phyloP scores from a whole-genome alignment of 1,140 invertebrate species.

The Brachystomella parvula region DNA sequence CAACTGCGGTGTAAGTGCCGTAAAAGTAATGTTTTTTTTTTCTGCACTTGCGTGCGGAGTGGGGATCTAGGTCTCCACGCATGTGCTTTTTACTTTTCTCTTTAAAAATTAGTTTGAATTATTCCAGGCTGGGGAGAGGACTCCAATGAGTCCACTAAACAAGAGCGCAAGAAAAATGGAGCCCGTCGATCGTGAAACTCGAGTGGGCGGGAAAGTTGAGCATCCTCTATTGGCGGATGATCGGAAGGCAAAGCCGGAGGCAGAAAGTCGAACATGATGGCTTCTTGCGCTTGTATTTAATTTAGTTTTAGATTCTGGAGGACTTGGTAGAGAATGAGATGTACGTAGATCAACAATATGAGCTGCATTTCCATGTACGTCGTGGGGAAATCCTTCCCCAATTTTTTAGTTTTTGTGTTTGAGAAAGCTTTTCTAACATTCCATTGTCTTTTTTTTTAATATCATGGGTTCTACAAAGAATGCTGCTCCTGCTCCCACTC shows the following conservation, averaged over 20 bases:
- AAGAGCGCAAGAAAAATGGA: no score
- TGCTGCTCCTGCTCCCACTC: conserved; percentile 74
- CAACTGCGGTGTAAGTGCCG: no score
- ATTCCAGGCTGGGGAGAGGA: no score
- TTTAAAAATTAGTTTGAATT: no score
- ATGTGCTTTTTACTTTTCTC: no score
- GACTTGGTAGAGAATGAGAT: conserved; percentile 68
- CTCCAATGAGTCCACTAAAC: no score
- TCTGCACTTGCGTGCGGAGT: no score
- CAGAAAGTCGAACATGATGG: no score
- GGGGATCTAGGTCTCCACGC: no score
- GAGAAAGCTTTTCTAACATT: neutral
- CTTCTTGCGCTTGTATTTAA: no score
- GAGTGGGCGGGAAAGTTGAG: conserved; percentile 87
- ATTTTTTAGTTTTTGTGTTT: conserved; percentile 47
- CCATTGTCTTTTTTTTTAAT: conserved; percentile 40
- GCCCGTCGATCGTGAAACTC: no score
- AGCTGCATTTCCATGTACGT: conserved; percentile 88
- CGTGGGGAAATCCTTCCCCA: conserved; percentile 80
- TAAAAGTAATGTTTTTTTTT: no score
- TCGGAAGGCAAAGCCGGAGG: conserved; percentile 48
- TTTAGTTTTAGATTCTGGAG: conserved; percentile 37
- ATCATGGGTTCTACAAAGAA: conserved; percentile 72
- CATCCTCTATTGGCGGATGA: conserved; percentile 74
- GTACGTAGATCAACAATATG: conserved; percentile 76